Evolutionary conservation across 2,113 vertebrate species (phyloP).

Genomic region (Pteropus alecto): DNA sequence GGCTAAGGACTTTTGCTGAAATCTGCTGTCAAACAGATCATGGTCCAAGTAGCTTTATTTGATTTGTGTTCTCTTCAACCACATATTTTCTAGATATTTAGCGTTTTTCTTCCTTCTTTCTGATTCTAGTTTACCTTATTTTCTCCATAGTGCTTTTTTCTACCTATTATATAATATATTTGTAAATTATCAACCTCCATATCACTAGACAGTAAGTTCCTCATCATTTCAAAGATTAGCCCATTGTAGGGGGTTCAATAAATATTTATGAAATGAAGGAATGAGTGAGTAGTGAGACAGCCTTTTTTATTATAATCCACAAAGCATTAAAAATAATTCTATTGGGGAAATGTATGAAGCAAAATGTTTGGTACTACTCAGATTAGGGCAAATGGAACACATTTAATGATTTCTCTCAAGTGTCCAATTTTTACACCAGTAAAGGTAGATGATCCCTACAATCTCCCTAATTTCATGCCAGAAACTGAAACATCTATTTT

Average conservation of each 20-base stretch:
- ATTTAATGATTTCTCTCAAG: neutral
- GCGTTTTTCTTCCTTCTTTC: neutral
- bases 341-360: neutral
- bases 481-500: neutral
- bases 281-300: neutral
- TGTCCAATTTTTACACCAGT: neutral
- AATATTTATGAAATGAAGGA: neutral
- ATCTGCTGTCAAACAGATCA: neutral
- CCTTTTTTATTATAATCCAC: neutral
- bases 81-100: neutral
- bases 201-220: neutral
- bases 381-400: neutral
- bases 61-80: neutral
- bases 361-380: neutral
- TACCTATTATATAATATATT: neutral
- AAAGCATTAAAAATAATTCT: neutral
- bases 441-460: neutral
- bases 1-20: neutral
- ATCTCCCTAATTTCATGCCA: neutral
- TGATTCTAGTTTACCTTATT: neutral
- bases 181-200: neutral
- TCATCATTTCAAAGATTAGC: neutral
- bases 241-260: neutral
- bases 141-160: neutral
- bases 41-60: neutral